Evolutionary conservation across 2,888 invertebrate genomes (phyloP), one percentile per base, ranked within the genome.

Genomic region (Pogonocherus hispidulus): DNA sequence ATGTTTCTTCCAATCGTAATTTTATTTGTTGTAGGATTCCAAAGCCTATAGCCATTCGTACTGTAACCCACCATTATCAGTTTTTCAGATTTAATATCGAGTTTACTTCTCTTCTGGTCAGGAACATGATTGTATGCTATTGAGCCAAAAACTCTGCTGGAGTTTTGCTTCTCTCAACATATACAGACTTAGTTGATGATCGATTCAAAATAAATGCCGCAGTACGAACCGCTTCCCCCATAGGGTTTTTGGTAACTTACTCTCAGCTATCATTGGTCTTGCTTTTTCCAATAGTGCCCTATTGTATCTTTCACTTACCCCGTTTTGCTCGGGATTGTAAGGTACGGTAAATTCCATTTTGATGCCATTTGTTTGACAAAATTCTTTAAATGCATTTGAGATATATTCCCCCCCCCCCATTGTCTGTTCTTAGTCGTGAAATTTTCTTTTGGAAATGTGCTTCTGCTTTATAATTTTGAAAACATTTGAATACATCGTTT

Each of bases 1-100:
- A 70, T 55, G 22, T 70, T 35, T 22, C 59, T 66, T 35, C 41
- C 66, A 19, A 35, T 52, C 1, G 57, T 35, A 3, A 70, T 79
- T 47, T 78, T 78, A 66, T 75, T 71, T 71, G 57, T 68, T 72
- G 78, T 74, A 22, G 73, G 56, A 69, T 81, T 74, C 74, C 74
- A 82, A 54, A 82, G 70, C 71, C 78, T 80, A 49, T 49, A 49
- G 2, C 49, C 23, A 71, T 80, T 82, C 20, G 18, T 35, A n/a
- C 46, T 16, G 32, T 66, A 66, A 11, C 66, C 66, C 22, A 60
- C 41, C 60, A 66, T 60, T 23, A 60, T 52, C 20, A 19, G 18
- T n/a, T 52, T 54, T 44, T 14, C 19, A 1, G 46, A 11, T 54
- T 54, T 66, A 11, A 51, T 20, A 35, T 57, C 57, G 4, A 66